These are phyloP conservation scores for Phorcus lineatus DNA, from an alignment of 2,888 invertebrate species.

Conservation along the genomic window DNA sequence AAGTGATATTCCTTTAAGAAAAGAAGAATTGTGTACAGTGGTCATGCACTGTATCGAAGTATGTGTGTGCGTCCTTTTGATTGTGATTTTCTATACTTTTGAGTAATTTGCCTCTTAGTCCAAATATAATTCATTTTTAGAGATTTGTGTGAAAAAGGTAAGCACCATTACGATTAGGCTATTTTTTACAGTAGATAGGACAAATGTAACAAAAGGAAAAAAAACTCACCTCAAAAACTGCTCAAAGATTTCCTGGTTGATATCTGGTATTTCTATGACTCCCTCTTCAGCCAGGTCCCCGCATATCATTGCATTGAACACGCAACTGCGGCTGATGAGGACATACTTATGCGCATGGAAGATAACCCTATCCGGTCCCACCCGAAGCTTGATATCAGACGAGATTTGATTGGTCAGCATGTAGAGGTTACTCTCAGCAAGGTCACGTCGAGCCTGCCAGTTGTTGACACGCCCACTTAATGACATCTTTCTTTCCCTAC, in stretches of 20 bases:
- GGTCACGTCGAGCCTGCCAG: constrained; percentile 2
- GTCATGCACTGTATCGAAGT: too few species aligned
- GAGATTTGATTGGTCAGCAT: constrained; percentile 11
- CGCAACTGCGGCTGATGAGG: not conserved
- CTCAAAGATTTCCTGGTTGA: not conserved
- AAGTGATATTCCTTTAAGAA: too few species aligned
- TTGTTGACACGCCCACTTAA: not conserved
- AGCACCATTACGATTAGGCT: too few species aligned
- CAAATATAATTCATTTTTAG: too few species aligned
- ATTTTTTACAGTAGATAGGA: too few species aligned
- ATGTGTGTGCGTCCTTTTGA: too few species aligned
- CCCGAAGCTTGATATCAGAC: not conserved
- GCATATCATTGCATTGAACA: constrained; percentile 2
- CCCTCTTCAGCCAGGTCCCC: not conserved
- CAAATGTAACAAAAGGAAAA: not conserved
- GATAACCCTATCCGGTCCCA: not conserved
- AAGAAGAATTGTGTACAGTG: too few species aligned
- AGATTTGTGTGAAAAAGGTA: too few species aligned
- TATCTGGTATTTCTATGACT: not conserved
- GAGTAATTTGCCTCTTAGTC: too few species aligned
- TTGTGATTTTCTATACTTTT: too few species aligned
- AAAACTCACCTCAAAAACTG: not conserved
- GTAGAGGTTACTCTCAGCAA: not conserved
- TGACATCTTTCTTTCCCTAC: too few species aligned
- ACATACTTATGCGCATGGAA: constrained; percentile 2